Conservation (phyloP, 2,888 invertebrate genomes). For the Athalia circularis region DNA sequence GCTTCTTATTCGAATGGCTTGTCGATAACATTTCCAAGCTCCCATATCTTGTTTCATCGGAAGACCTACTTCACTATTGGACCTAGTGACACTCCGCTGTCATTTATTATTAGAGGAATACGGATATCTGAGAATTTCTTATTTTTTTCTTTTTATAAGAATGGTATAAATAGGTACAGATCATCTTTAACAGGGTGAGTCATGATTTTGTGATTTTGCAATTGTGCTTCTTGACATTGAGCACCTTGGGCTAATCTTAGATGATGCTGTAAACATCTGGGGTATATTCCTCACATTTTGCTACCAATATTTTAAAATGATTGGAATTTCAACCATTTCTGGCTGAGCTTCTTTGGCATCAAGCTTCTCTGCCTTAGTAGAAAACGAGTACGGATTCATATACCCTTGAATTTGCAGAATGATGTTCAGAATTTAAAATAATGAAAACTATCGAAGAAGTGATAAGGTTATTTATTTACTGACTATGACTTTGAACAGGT, state of each 20-base stretch:
- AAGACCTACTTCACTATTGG: background rate
- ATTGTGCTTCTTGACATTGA: slow-evolving; percentile 1
- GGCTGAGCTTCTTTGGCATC: no score
- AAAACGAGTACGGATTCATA: no score
- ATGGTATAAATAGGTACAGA: slow-evolving; percentile 28
- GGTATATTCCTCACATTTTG: background rate
- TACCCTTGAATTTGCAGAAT: no score
- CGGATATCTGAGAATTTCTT: slow-evolving; percentile 30
- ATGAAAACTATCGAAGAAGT: no score
- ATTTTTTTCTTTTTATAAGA: slow-evolving; percentile 59
- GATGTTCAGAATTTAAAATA: no score
- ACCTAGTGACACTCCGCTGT: no score
- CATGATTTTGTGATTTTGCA: slow-evolving; percentile 29
- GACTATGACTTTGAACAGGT: slow-evolving; percentile 78
- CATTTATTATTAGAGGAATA: no score
- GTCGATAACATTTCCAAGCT: slow-evolving; percentile 48
- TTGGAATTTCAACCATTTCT: background rate
- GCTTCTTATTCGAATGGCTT: slow-evolving; percentile 45
- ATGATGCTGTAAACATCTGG: slow-evolving; percentile 11
- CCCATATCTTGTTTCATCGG: background rate
- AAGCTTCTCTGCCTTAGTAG: no score
- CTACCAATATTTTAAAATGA: background rate
- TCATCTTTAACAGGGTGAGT: slow-evolving; percentile 26
- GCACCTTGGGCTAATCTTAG: slow-evolving; percentile 23
- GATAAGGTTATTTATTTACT: background rate